phyloP scores from a whole-genome alignment of 2,113 vertebrate genomes.

The Halcyon senegalensis region DNA sequence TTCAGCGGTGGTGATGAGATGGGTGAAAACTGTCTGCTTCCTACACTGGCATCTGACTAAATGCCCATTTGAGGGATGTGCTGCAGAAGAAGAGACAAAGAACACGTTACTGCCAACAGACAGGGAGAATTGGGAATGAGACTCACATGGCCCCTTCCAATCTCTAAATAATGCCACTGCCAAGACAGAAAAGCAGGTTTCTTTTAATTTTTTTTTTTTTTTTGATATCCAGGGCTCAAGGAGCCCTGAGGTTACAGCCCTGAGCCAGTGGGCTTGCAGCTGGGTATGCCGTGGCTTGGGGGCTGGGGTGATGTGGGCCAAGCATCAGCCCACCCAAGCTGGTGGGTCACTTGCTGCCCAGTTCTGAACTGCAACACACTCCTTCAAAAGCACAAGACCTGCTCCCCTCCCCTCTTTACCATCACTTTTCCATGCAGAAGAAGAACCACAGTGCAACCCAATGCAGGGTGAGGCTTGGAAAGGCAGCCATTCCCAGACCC shows the following conservation, averaged over 20 bases:
- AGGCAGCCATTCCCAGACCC: neutral
- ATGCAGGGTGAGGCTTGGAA: neutral
- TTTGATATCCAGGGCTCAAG: neutral
- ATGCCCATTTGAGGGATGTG: neutral
- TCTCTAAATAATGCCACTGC: neutral
- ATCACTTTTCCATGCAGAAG: neutral
- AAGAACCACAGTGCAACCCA: accelerated
- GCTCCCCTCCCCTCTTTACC: neutral
- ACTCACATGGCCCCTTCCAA: neutral
- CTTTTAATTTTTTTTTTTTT: neutral
- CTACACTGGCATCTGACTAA: neutral
- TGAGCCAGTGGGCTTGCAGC: accelerated
- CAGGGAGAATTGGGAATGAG: neutral
- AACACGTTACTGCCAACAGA: neutral
- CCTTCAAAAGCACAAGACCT: accelerated
- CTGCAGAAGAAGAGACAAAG: neutral
- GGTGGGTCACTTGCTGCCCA: neutral
- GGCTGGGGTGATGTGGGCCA: neutral
- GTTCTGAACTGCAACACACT: accelerated
- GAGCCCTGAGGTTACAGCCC: neutral
- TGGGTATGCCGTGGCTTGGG: accelerated
- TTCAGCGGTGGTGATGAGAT: neutral
- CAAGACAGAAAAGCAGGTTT: neutral
- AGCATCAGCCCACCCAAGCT: neutral
- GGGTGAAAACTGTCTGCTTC: neutral